Evolutionary conservation across 2,113 vertebrate species (phyloP), one percentile per base, ranked within the genome.

Genomic region (Nyctereutes procyonoides): DNA sequence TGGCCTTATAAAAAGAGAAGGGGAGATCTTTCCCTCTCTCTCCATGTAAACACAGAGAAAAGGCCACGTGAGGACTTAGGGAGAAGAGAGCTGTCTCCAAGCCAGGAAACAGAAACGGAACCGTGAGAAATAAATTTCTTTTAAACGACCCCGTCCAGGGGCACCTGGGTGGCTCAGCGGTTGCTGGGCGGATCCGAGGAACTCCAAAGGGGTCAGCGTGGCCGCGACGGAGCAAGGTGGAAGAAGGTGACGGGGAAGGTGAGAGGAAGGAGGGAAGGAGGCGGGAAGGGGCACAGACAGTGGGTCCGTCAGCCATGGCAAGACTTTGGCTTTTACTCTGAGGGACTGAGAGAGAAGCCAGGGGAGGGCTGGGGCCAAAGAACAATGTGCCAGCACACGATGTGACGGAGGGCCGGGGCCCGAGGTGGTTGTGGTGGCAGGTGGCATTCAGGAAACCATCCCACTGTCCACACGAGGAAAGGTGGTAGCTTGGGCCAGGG

Each of bases 171-270:
- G 62, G 62, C 62, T 63, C 62, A 28, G 62, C 43, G 43, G 43
- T 43, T 11, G 3, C 10, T 20, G 8, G 15, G 15, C 14, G 35
- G 19, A 35, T 82, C 1, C 35, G 35, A 77, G 35, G 30, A 87
- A 73, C 67, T 56, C 11, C 51, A 69, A 32, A 26, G 51, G 76
- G 82, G 35, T 14, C 53, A 55, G 30, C 2, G 7, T 28, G 67
- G 22, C 80, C 28, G 3, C 19, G n/a, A 16, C 9, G 53, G 53
- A 30, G 65, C 9, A n/a, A n/a, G 11, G 20, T 13, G 30, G 15
- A 43, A 8, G 3, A 3, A 5, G 15, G 3, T 26, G 5, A 58
- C 0, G 30, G 26, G 8, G 8, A n/a, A 48, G 62, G 28, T 71
- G 28, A 63, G 76, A 51, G 35, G 76, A 12, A 5, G 60, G 14